Evolutionary conservation across 2,113 vertebrate genomes (phyloP), one percentile per base, ranked within the genome.

Genomic region (Podocnemis expansa): DNA sequence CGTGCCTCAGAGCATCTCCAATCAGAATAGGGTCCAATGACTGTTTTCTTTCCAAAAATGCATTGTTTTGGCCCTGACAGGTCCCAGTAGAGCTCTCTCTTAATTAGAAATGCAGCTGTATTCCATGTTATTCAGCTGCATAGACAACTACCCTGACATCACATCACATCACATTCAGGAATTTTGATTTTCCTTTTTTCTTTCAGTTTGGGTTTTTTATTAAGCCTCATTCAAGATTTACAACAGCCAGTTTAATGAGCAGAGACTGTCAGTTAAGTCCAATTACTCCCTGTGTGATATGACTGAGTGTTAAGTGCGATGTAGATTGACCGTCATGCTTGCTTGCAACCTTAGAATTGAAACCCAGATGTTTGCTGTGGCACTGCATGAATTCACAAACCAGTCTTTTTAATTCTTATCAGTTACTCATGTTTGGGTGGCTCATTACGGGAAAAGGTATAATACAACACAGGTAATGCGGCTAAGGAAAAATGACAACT

Each of bases 401-500:
- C n/a, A 31, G 63, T 0, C 22, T 17, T 88, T 1, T 27, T 41
- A 52, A 41, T 67, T 85, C 38, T 51, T 82, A 4, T 10, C 6
- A 3, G 86, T 21, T 4, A 3, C 12, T 58, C 12, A 2, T 8
- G 0, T 13, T 31, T 70, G 8, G 5, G 19, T n/a, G 17, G 14
- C 1, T 81, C 7, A n/a, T 60, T 55, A 8, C 3, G 5, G n/a
- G 51, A 89, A 85, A 11, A 6, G 2, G 1, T 3, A 16, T 19
- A 8, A 63, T 63, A 16, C 16, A 67, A 34, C 5, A 34, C 19
- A 21, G 63, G 34, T 38, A 38, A 38, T 38, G 19, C 56, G 6
- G 58, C 0, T 43, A 70, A 51, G 67, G 8, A 84, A 45, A n/a
- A 29, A 84, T 86, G 52, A 17, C 45, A 0, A 0, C 5, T 4